Conservation (phyloP, 2,113 vertebrate species). For the Myrmecobius fasciatus region DNA sequence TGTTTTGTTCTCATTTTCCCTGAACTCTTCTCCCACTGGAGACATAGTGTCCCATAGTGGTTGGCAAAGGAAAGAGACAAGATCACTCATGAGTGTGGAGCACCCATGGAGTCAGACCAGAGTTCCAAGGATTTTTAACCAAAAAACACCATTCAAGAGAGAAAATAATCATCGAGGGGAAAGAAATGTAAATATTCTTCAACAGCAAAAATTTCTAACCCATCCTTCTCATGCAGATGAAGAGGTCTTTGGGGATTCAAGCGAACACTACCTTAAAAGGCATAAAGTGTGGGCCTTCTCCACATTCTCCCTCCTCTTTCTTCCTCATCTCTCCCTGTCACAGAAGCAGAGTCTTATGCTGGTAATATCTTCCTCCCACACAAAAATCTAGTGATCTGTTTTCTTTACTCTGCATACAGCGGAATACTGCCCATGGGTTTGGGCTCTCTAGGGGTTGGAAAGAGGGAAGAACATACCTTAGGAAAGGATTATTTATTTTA, state of each 20-base stretch:
- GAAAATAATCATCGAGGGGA: background rate
- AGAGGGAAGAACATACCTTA: background rate
- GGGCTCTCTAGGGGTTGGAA: background rate
- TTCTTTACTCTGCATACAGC: background rate
- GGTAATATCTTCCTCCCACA: background rate
- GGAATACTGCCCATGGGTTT: background rate
- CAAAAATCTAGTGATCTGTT: constrained; percentile 3
- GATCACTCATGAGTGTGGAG: background rate
- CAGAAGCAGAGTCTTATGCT: background rate
- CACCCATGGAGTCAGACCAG: background rate
- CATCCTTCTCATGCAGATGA: background rate
- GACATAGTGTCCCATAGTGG: background rate
- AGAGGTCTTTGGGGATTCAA: background rate
- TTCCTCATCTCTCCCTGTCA: background rate
- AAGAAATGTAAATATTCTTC: background rate
- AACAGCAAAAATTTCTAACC: background rate
- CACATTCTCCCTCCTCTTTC: background rate
- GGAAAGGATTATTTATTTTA: background rate
- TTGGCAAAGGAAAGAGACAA: background rate
- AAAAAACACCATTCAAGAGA: background rate
- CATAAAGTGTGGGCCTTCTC: background rate
- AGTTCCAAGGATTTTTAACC: background rate
- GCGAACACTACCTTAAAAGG: background rate
- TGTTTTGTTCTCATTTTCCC: background rate
- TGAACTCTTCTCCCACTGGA: background rate